Percentiles rank a stretch among this genome's conserved stretches.
Evolutionary conservation across 2,797 vertebrate genomes (phyloP).

Genomic region (Galaxias olidus): DNA sequence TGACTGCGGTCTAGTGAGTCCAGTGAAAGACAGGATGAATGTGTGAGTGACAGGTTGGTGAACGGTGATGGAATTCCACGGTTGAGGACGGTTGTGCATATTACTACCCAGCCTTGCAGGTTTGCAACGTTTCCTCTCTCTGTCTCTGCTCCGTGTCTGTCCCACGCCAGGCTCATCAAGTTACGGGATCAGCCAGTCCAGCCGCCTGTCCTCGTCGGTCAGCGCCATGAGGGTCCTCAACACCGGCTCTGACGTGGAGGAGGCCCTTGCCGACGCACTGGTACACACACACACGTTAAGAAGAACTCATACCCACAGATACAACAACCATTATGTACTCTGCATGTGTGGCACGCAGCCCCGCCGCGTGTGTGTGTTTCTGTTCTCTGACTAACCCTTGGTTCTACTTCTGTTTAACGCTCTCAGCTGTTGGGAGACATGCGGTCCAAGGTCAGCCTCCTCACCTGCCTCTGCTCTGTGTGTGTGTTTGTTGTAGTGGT

Average conservation of each 20-base stretch:
- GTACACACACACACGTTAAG: conserved; percentile 63
- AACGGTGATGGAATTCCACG: too few species aligned
- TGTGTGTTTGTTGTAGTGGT: conserved; percentile 12
- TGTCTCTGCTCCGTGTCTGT: conserved; percentile 1
- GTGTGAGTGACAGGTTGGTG: too few species aligned
- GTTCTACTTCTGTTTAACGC: conserved; percentile 82
- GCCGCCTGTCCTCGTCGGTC: conserved; percentile 91
- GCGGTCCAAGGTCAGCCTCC: conserved; percentile 90
- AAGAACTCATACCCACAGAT: conserved; percentile 7
- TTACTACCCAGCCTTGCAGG: too few species aligned
- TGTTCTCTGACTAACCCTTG: conserved; percentile 62
- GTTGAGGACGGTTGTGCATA: too few species aligned
- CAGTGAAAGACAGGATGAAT: too few species aligned
- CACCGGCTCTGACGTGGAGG: conserved; percentile 94
- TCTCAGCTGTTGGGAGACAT: conserved; percentile 99
- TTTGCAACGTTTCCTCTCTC: conserved; percentile 21
- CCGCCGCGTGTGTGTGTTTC: conserved; percentile 1
- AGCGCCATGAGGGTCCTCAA: conserved; percentile 97
- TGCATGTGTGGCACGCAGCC: background rate
- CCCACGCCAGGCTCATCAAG: conserved; percentile 72
- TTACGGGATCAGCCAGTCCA: conserved; percentile 91
- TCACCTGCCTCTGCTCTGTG: conserved; percentile 51
- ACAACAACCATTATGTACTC: background rate
- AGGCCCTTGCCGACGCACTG: conserved; percentile 94
- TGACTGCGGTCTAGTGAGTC: background rate